Percentiles rank a stretch among this genome's conserved stretches.
Conservation (phyloP, 2,113 vertebrate species). For the Cisticola juncidis region DNA sequence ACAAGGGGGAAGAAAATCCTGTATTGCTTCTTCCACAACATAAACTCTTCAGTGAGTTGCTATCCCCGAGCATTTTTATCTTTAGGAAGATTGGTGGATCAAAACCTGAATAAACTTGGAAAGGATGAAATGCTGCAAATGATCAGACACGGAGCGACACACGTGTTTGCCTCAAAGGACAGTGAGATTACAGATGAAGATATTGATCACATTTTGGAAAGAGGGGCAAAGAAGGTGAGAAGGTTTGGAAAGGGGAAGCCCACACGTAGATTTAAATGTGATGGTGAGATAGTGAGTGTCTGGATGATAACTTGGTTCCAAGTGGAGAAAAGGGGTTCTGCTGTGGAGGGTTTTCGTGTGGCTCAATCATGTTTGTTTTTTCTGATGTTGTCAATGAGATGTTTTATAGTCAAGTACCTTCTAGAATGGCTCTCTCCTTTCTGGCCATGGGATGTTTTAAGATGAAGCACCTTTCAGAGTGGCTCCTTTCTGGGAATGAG, state of each 20-base stretch:
- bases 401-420: neutral
- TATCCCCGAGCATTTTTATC: neutral
- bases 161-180: constrained; percentile 96
- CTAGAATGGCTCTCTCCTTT: neutral
- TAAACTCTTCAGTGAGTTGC: neutral
- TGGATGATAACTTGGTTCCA: neutral
- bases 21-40: neutral
- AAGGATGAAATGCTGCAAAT: constrained; percentile 99
- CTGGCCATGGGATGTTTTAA: neutral
- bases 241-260: neutral
- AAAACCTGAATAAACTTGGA: constrained; percentile 93
- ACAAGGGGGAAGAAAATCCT: rapidly evolving
- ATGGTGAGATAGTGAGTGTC: neutral
- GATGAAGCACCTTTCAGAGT: constrained; percentile 3
- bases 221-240: constrained; percentile 92
- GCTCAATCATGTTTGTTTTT: neutral
- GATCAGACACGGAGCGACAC: constrained; percentile 95
- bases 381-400: neutral
- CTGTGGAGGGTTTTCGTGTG: neutral
- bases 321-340: neutral
- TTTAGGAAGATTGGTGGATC: constrained; percentile 93
- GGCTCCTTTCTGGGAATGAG: neutral
- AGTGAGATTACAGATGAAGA: constrained; percentile 98
- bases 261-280: neutral
- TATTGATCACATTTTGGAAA: constrained; percentile 92